Conservation (phyloP, 2,113 vertebrate genomes). For the Noturus placidus region DNA sequence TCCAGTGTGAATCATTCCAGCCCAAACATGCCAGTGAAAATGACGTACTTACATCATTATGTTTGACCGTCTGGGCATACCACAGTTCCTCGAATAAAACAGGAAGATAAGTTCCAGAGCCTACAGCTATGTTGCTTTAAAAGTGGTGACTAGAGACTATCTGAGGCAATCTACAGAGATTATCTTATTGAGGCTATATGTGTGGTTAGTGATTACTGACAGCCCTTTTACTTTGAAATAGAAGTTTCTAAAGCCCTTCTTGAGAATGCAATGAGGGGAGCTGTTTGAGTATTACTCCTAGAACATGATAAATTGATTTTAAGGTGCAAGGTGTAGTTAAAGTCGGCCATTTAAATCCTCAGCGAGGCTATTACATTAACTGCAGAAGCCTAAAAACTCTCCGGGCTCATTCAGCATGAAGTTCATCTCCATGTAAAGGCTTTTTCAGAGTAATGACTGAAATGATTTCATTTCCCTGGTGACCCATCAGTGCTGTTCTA, state of each 20-base stretch:
- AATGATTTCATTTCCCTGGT: conserved; percentile 35
- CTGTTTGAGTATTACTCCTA: conserved; percentile 14
- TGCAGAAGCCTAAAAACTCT: conserved; percentile 20
- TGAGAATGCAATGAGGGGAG: background rate
- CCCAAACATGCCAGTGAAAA: background rate
- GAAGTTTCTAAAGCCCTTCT: conserved; percentile 1
- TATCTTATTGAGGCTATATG: conserved; percentile 28
- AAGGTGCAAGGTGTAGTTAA: conserved; percentile 28
- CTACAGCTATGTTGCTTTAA: conserved; percentile 15
- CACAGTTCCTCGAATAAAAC: conserved; percentile 33
- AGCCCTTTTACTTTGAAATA: background rate
- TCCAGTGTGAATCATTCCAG: background rate
- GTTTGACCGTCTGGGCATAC: background rate
- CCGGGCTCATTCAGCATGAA: conserved; percentile 6
- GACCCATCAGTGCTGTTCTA: conserved; percentile 33
- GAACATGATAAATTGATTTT: conserved; percentile 31
- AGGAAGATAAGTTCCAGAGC: background rate
- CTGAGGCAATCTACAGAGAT: conserved; percentile 30
- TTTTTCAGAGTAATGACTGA: conserved; percentile 47
- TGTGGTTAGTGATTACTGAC: conserved; percentile 39
- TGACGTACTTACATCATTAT: background rate
- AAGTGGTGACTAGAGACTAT: conserved; percentile 13
- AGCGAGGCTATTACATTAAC: conserved; percentile 13
- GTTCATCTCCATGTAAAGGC: conserved; percentile 25
- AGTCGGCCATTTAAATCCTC: conserved; percentile 25